These are phyloP conservation scores for Mya arenaria DNA, from an alignment of 1,140 invertebrate genomes.

Conservation along the genomic window DNA sequence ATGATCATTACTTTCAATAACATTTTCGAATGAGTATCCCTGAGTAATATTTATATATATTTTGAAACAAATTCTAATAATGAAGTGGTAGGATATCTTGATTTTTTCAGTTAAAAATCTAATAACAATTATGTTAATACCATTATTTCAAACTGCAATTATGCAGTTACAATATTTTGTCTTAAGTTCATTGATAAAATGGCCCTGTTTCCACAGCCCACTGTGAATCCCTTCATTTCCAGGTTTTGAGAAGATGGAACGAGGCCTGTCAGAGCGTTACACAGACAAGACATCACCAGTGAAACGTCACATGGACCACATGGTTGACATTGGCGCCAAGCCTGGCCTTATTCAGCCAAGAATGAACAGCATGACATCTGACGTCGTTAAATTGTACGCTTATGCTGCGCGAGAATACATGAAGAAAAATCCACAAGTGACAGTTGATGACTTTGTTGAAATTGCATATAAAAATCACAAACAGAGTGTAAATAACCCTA, in stretches of 20 bases:
- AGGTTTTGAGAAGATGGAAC: conserved; percentile 99
- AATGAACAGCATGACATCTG: conserved; percentile 76
- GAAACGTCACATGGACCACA: conserved; percentile 73
- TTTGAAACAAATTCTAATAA: too few relatives aligned
- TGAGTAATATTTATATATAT: too few relatives aligned
- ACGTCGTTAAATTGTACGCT: conserved; percentile 90
- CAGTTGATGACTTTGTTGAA: conserved; percentile 95
- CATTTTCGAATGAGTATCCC: too few relatives aligned
- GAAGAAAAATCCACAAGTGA: conserved; percentile 94
- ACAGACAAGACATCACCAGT: conserved; percentile 73
- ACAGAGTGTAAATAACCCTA: conserved; percentile 97
- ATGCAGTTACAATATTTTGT: too few relatives aligned
- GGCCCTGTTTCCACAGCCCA: too few relatives aligned
- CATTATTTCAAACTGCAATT: too few relatives aligned
- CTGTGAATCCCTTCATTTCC: background rate
- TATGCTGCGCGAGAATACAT: conserved; percentile 98
- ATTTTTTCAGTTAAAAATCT: too few relatives aligned
- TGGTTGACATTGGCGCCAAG: conserved; percentile 75
- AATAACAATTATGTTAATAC: too few relatives aligned
- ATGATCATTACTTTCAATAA: too few relatives aligned
- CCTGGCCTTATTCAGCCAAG: conserved; percentile 70
- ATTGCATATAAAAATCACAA: conserved; percentile 98
- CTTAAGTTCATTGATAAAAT: too few relatives aligned
- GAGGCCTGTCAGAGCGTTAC: conserved; percentile 87
- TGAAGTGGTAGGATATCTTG: too few relatives aligned